A percentile compares a stretch with the other conserved stretches of the same genome.
These are phyloP conservation scores for Euwallacea similis DNA, from an alignment of 1,140 invertebrate genomes.

Conservation along the genomic window DNA sequence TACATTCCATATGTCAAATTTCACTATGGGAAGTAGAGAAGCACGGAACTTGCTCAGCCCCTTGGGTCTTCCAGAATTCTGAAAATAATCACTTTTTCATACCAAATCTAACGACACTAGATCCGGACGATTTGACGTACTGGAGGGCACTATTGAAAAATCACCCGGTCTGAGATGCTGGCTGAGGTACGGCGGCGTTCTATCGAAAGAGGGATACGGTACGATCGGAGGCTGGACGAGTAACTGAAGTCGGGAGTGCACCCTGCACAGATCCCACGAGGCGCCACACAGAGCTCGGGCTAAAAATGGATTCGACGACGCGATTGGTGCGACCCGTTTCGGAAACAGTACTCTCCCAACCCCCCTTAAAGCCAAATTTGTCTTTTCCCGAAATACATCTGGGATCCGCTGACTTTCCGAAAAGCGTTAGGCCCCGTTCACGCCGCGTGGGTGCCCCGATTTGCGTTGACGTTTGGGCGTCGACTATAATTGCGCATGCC, in stretches of 20 bases:
- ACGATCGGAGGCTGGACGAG: constrained; percentile 20
- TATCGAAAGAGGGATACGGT: constrained; percentile 5
- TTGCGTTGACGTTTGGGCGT: neutral
- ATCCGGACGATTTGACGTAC: too few species aligned
- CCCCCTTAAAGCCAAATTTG: constrained; percentile 69
- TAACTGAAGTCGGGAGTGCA: constrained; percentile 29
- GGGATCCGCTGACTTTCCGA: constrained; percentile 46
- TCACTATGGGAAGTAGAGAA: constrained; percentile 95
- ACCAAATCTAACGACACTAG: neutral
- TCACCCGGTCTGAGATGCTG: neutral
- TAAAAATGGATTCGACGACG: constrained; percentile 61
- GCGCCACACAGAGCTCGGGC: constrained; percentile 46
- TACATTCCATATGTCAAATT: constrained; percentile 90
- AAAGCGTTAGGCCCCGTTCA: constrained; percentile 16
- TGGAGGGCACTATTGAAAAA: neutral
- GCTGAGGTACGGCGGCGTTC: neutral
- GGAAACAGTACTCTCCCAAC: constrained; percentile 44
- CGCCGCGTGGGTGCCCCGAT: neutral
- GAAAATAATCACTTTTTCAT: neutral
- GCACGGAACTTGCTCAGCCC: constrained; percentile 74
- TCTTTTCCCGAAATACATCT: constrained; percentile 78
- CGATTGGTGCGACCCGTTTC: constrained; percentile 50
- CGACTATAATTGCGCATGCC: neutral
- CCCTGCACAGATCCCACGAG: constrained; percentile 14
- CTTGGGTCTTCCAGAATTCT: neutral